These are phyloP conservation scores for Pundamilia nyererei DNA, from an alignment of 2,113 vertebrate genomes.

Conservation along the genomic window DNA sequence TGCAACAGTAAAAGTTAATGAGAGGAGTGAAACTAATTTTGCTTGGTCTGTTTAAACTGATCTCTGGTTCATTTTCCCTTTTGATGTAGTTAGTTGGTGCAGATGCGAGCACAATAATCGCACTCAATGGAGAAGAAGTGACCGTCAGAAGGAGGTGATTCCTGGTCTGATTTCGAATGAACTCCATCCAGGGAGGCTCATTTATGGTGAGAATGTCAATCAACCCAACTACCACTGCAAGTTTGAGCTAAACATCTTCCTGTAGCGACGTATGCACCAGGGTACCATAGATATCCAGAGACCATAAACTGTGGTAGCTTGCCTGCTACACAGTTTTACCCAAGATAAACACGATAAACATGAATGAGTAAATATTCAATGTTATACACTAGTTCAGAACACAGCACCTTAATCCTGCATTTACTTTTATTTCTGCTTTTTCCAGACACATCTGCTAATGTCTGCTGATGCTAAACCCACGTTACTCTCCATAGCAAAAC, in stretches of 20 bases:
- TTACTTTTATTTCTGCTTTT: background rate
- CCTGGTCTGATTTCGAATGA: background rate
- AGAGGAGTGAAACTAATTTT: background rate
- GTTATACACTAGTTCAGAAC: background rate
- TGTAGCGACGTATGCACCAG: background rate
- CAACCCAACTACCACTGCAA: background rate
- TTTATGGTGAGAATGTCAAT: background rate
- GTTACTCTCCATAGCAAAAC: background rate
- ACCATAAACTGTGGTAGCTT: background rate
- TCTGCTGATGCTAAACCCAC: background rate
- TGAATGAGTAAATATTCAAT: background rate
- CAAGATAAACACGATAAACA: background rate
- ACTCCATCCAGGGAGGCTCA: background rate
- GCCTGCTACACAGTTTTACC: background rate
- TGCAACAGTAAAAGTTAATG: background rate
- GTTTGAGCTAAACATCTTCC: background rate
- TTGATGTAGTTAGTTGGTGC: background rate
- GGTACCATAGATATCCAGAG: background rate
- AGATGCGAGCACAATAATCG: background rate
- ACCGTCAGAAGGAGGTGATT: background rate
- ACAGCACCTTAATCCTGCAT: background rate
- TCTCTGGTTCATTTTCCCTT: background rate
- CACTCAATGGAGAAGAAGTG: background rate
- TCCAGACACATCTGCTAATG: background rate
- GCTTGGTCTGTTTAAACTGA: background rate